Conservation (phyloP, 35 echinoderm and acorn worm species). For the Nesometra sesokonis region DNA sequence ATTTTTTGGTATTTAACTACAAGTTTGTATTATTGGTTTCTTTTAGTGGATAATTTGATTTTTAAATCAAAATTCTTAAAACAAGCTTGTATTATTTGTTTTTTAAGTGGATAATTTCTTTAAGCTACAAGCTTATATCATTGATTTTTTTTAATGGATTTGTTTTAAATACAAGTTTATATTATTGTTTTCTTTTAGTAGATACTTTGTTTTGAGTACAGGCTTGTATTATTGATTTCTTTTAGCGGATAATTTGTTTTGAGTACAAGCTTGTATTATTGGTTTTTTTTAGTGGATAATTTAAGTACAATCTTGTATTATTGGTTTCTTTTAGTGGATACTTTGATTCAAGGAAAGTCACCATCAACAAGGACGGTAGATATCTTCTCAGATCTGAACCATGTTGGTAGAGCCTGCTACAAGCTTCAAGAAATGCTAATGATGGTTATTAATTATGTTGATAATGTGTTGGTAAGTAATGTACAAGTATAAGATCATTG, state of each 20-base stretch:
- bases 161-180: background rate
- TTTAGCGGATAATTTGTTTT: too few species aligned
- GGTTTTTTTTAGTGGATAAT: background rate
- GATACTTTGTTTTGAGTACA: constrained; percentile 74
- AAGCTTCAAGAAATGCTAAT: constrained; percentile 86
- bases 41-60: constrained; percentile 79
- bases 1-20: background rate
- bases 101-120: too few species aligned
- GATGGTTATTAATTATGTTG: constrained; percentile 63
- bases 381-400: constrained; percentile 42
- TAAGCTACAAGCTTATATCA: too few species aligned
- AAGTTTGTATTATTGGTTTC: background rate
- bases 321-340: constrained; percentile 60
- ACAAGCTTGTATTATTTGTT: too few species aligned
- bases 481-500: too few species aligned
- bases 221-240: too few species aligned
- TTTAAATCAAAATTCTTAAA: too few species aligned
- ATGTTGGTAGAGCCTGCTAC: constrained; percentile 53
- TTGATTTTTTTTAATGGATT: background rate
- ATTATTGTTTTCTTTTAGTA: constrained; percentile 36
- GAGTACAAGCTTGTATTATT: background rate
- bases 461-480: constrained; percentile 75
- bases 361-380: constrained; percentile 51
- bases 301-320: background rate
- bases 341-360: constrained; percentile 49